Evolutionary conservation across 1,140 invertebrate genomes (phyloP), one percentile per base, ranked within the genome.

Genomic region (Holotrichia oblita): DNA sequence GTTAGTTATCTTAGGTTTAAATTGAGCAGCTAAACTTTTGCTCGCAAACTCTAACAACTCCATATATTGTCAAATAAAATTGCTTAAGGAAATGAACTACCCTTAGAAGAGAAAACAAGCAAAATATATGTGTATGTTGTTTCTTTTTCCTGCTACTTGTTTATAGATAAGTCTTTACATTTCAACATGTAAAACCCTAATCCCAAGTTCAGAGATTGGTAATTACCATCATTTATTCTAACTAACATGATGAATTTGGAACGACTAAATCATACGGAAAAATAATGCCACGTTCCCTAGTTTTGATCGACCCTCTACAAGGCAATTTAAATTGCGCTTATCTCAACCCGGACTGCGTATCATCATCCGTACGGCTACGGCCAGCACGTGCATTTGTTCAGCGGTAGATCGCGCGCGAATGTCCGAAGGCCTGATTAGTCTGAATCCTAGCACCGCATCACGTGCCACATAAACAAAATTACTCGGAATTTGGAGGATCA

Each of bases 261-360:
- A 69, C 61, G 61, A 69, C 20, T n/a, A 22, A 87, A 87, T 87
- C 87, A 85, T 83, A 82, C 85, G 84, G 87, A 87, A 87, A 87
- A 87, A 86, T 85, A 85, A 84, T 80, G 69, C 78, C 41, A 41
- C 75, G 76, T 22, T 73, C 79, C 55, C 59, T 41, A 42, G 40
- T 44, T 77, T 61, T 77, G 77, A 79, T 79, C 78, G 72, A 77
- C 78, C 78, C 74, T 76, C 78, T 73, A 34, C 76, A 17, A 75
- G 61, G 17, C 61, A 77, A 77, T 76, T 79, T 76, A 77, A 77
- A 78, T 76, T 69, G 22, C 27, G 80, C 76, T 76, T 76, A 76
- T 76, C 75, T 76, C 17, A 41, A 27, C 73, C 40, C 6, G 61
- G 8, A 27, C 44, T 17, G 44, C 10, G 44, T 48, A 48, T 17